Percentiles rank a stretch among this genome's conserved stretches.
phyloP scores from a whole-genome alignment of 2,797 vertebrate genomes.

The Megaceryle alcyon region DNA sequence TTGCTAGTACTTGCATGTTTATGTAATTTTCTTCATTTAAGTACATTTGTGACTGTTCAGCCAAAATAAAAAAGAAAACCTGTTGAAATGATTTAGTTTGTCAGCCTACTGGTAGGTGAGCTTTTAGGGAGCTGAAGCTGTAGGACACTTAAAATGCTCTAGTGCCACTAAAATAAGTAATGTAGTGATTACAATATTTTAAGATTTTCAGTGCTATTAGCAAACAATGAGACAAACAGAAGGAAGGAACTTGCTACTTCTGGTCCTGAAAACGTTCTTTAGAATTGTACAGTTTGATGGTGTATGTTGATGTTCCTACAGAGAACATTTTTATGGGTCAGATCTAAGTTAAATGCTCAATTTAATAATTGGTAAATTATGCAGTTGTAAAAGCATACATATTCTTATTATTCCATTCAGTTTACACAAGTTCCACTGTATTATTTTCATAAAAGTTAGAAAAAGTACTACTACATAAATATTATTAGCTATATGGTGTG shows the following conservation, averaged over 20 bases:
- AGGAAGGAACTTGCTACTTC: neutral
- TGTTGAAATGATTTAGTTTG: neutral
- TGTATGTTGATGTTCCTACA: neutral
- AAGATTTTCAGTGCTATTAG: neutral
- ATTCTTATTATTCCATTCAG: neutral
- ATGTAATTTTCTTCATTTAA: neutral
- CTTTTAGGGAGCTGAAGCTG: neutral
- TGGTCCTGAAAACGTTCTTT: neutral
- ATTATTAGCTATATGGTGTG: neutral
- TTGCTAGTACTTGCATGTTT: neutral
- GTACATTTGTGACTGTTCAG: neutral
- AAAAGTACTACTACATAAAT: neutral
- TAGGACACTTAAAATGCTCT: neutral
- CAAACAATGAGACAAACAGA: neutral
- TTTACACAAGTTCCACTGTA: neutral
- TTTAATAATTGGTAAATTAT: neutral
- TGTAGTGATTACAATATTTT: neutral
- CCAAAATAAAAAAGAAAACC: neutral
- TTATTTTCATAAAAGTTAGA: neutral
- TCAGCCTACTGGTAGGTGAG: neutral
- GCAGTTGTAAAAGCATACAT: neutral
- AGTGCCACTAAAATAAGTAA: neutral
- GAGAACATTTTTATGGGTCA: neutral
- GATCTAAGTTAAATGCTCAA: neutral
- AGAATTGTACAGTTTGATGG: neutral